Conservation (phyloP, 23 tunicate species). For the Corella eumyota region DNA sequence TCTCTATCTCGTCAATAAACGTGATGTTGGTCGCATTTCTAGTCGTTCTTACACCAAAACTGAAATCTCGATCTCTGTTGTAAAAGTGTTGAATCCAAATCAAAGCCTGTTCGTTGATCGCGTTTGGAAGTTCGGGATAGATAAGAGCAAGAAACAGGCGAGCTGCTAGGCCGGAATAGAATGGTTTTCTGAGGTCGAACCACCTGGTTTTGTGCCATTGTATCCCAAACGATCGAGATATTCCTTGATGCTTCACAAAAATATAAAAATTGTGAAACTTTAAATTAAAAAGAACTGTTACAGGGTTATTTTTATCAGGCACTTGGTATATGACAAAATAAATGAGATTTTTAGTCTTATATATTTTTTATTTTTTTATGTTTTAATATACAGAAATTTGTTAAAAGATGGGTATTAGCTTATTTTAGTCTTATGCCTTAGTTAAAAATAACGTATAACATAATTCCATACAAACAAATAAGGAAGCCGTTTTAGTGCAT, state of each 20-base stretch:
- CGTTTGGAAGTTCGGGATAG: constrained; percentile 1
- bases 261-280: background rate
- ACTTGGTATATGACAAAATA: too few species aligned
- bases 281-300: too few species aligned
- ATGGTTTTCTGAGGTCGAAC: constrained; percentile 3
- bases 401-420: too few species aligned
- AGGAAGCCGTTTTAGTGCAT: too few species aligned
- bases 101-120: constrained; percentile 7
- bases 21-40: background rate
- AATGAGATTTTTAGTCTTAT: too few species aligned
- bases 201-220: background rate
- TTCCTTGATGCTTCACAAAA: constrained; percentile 4
- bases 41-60: background rate
- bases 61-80: background rate
- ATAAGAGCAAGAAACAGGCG: background rate
- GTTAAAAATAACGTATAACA: too few species aligned
- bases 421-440: too few species aligned
- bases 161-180: constrained; percentile 6
- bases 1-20: constrained; percentile 1
- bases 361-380: too few species aligned
- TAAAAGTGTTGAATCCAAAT: constrained; percentile 3
- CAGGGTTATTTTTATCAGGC: too few species aligned
- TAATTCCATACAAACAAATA: too few species aligned
- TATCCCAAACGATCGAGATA: background rate
- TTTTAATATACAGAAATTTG: too few species aligned